Evolutionary conservation across 2,113 vertebrate genomes (phyloP).

Genomic region (Epinephelus fuscoguttatus): DNA sequence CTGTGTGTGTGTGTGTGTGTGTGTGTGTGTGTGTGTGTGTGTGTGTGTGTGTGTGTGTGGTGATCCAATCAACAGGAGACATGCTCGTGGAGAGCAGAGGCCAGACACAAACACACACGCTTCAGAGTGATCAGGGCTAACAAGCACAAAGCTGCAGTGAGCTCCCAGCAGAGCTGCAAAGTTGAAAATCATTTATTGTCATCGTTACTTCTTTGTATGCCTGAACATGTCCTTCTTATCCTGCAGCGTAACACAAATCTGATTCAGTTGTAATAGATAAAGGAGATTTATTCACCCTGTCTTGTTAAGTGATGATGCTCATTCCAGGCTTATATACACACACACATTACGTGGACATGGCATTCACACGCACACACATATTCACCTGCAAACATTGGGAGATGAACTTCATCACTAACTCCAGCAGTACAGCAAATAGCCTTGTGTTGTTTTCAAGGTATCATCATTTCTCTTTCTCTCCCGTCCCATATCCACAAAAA

Average conservation of each 20-base stretch:
- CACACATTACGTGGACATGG: neutral
- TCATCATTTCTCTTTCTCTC: constrained; percentile 56
- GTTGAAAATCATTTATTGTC: constrained; percentile 39
- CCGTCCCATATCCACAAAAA: constrained; percentile 49
- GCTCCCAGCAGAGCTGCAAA: constrained; percentile 42
- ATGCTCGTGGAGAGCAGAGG: constrained; percentile 37
- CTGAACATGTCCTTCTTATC: constrained; percentile 18
- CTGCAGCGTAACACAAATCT: constrained; percentile 17
- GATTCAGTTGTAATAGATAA: constrained; percentile 54
- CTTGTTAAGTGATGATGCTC: constrained; percentile 9
- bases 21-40: constrained; percentile 14
- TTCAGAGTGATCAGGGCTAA: constrained; percentile 56
- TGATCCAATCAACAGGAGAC: constrained; percentile 45
- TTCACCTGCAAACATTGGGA: constrained; percentile 34
- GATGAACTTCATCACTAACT: constrained; percentile 57
- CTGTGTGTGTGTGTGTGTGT: neutral
- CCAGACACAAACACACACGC: constrained; percentile 48
- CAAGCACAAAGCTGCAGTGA: constrained; percentile 51
- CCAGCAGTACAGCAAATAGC: constrained; percentile 49
- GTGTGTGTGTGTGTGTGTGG: constrained; percentile 28
- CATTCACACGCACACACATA: neutral
- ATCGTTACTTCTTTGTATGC: constrained; percentile 47
- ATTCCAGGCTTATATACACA: constrained; percentile 23
- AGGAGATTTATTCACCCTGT: constrained; percentile 23
- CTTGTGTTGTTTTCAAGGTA: constrained; percentile 63